Evolutionary conservation across 2,888 invertebrate genomes (phyloP).

Genomic region (Leptopterna dolabrata): DNA sequence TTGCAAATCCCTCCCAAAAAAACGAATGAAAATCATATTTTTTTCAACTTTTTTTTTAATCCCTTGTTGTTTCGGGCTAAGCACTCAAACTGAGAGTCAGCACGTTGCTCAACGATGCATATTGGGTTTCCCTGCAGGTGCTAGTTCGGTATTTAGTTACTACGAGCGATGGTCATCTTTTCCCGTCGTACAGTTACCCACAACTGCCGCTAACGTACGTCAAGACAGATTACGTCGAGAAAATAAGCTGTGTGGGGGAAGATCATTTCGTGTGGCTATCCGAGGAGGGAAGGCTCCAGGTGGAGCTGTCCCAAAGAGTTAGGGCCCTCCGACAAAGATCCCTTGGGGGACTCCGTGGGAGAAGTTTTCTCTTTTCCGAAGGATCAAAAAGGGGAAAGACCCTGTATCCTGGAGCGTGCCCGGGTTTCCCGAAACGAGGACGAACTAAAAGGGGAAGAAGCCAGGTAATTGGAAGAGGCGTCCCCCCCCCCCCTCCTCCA

Average conservation of each 20-base stretch:
- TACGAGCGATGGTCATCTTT: no score
- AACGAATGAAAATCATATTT: no score
- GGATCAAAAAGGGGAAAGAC: conserved; percentile 5
- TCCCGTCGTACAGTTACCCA: no score
- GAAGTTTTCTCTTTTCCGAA: background rate
- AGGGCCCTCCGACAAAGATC: background rate
- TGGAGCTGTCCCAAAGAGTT: conserved; percentile 43
- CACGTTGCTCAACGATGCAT: no score
- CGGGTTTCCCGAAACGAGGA: background rate
- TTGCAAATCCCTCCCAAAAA: no score
- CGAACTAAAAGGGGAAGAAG: background rate
- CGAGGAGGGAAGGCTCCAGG: background rate
- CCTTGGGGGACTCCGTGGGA: background rate
- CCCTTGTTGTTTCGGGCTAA: no score
- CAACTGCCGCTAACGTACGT: background rate
- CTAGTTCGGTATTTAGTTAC: no score
- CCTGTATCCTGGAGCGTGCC: background rate
- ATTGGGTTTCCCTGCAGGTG: no score
- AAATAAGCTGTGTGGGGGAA: background rate
- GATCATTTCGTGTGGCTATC: background rate
- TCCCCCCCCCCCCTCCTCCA: conserved; percentile 7
- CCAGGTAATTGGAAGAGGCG: conserved; percentile 52
- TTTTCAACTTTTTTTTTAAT: no score
- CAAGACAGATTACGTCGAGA: background rate
- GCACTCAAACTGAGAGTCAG: no score